phyloP scores from a whole-genome alignment of 2,113 vertebrate species.

The Hystrix cristata region DNA sequence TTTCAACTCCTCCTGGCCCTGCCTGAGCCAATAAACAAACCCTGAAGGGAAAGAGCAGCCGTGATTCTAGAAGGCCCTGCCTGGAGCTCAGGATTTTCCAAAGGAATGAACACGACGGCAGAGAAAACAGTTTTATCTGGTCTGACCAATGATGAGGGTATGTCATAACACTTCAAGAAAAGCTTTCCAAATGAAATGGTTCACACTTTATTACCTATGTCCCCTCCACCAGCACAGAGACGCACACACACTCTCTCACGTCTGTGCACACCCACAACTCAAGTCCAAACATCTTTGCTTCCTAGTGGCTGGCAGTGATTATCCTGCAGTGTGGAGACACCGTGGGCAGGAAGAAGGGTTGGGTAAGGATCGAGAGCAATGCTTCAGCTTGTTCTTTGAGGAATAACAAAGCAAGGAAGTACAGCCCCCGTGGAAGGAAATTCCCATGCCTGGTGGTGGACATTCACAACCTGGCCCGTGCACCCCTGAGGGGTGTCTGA shows the following conservation, averaged over 20 bases:
- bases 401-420: constrained; percentile 89
- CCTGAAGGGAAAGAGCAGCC: neutral
- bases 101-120: neutral
- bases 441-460: constrained; percentile 87
- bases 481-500: constrained; percentile 85
- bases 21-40: neutral
- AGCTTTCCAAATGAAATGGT: neutral
- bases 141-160: neutral
- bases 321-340: neutral
- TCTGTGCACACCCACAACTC: neutral
- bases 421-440: constrained; percentile 85
- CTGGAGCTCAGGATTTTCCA: neutral
- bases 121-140: neutral
- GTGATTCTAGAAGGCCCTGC: fast-evolving
- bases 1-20: neutral
- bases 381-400: constrained; percentile 80
- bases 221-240: neutral
- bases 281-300: neutral
- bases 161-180: neutral
- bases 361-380: constrained; percentile 82
- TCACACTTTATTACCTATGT: neutral
- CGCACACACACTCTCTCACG: neutral
- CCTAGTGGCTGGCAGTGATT: neutral
- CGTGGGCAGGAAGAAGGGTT: constrained; percentile 70
- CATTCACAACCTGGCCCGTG: constrained; percentile 84